Evolutionary conservation across 1,140 invertebrate genomes (phyloP).

Genomic region (Pachypeltis micranthus): DNA sequence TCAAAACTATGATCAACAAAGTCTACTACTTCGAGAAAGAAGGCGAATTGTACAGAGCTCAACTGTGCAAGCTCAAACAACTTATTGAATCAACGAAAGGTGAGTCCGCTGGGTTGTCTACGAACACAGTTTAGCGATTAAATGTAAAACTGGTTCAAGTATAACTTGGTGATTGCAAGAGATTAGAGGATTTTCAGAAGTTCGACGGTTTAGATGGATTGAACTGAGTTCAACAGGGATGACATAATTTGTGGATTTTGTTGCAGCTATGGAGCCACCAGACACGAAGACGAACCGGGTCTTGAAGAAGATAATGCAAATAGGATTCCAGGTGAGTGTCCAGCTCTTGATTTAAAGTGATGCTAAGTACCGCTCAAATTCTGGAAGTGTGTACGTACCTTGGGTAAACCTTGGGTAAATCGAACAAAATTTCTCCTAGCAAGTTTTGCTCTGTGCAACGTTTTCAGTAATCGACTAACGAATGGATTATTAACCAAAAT

Average conservation of each 20-base stretch:
- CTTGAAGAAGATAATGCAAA: slow-evolving; percentile 16
- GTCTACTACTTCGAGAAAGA: background rate
- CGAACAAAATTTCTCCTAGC: no score
- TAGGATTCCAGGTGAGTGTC: slow-evolving; percentile 14
- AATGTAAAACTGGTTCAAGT: no score
- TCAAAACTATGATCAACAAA: background rate
- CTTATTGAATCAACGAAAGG: slow-evolving; percentile 19
- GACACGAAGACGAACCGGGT: slow-evolving; percentile 17
- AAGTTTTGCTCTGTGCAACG: no score
- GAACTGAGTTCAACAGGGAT: background rate
- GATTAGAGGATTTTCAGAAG: no score
- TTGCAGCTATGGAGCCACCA: slow-evolving; percentile 19
- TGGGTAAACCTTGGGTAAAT: no score
- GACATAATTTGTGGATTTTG: background rate
- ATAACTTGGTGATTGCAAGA: no score
- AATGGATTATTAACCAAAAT: no score
- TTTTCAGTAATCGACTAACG: no score
- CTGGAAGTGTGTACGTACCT: no score
- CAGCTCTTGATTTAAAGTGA: background rate
- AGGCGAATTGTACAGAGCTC: background rate
- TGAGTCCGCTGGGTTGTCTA: no score
- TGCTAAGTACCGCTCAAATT: background rate
- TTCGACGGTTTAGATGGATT: no score
- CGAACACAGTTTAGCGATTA: background rate
- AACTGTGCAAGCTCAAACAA: slow-evolving; percentile 1